These are phyloP conservation scores for Oryctolagus cuniculus DNA, from an alignment of 2,113 vertebrate genomes.

Conservation along the genomic window DNA sequence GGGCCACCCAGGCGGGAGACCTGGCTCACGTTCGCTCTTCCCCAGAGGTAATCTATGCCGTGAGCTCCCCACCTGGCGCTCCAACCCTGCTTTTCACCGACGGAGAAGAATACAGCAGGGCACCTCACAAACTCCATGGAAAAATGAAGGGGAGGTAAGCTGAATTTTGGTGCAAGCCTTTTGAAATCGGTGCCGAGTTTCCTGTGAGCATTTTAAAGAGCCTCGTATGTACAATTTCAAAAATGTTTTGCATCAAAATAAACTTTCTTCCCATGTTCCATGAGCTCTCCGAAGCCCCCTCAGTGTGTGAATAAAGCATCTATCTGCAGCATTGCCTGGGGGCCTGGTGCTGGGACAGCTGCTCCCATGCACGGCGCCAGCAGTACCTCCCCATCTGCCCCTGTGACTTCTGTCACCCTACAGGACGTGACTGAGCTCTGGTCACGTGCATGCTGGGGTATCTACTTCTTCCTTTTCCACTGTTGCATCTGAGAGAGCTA, in stretches of 20 bases:
- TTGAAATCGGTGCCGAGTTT: no score
- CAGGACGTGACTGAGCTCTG: neutral
- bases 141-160: no score
- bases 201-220: no score
- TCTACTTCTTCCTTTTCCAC: neutral
- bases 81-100: neutral
- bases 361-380: neutral
- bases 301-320: neutral
- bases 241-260: no score
- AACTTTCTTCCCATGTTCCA: no score
- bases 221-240: no score
- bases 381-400: neutral
- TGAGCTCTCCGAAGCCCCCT: no score
- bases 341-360: neutral
- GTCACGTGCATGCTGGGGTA: rapidly evolving
- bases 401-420: neutral
- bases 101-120: no score
- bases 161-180: no score
- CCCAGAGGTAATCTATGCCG: neutral
- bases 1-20: no score
- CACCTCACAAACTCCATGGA: no score
- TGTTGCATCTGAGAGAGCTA: neutral
- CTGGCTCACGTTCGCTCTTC: neutral
- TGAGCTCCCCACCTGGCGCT: neutral
- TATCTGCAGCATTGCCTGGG: neutral